Evolutionary conservation across 2,888 invertebrate species (phyloP).

Genomic region (Stratiomys singularior): DNA sequence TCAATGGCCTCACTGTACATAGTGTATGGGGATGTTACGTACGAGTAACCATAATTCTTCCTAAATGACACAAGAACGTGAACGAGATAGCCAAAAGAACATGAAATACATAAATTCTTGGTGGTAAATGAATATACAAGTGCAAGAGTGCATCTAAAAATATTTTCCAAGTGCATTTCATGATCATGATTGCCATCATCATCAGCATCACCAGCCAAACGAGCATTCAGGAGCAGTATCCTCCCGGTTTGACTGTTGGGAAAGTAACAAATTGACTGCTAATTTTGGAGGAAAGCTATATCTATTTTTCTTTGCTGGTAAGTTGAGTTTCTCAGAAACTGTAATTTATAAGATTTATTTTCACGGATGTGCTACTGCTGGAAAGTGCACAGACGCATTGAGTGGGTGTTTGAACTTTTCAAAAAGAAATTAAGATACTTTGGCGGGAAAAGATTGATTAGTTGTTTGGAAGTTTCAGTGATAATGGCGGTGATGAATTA

Average conservation of each 20-base stretch:
- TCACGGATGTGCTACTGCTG: neutral
- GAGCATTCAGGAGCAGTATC: neutral
- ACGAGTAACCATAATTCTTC: neutral
- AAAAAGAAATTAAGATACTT: no score
- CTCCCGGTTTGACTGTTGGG: neutral
- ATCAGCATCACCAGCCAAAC: neutral
- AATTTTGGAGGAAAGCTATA: slow-evolving; percentile 22
- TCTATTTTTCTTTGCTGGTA: neutral
- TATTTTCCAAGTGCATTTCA: slow-evolving; percentile 20
- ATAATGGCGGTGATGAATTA: no score
- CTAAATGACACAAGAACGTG: slow-evolving; percentile 3
- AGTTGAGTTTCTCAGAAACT: neutral
- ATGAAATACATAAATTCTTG: neutral
- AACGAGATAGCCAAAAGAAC: neutral
- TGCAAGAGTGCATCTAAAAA: slow-evolving; percentile 32
- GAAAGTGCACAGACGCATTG: no score
- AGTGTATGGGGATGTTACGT: neutral
- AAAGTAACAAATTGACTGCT: slow-evolving; percentile 34
- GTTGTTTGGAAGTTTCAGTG: no score
- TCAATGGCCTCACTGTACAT: neutral
- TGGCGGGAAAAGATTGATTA: no score
- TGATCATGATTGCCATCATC: slow-evolving; percentile 14
- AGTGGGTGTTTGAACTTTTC: no score
- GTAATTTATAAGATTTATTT: neutral
- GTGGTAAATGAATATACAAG: slow-evolving; percentile 10